phyloP scores from a whole-genome alignment of 2,113 vertebrate species.

The Zosterops japonicus region DNA sequence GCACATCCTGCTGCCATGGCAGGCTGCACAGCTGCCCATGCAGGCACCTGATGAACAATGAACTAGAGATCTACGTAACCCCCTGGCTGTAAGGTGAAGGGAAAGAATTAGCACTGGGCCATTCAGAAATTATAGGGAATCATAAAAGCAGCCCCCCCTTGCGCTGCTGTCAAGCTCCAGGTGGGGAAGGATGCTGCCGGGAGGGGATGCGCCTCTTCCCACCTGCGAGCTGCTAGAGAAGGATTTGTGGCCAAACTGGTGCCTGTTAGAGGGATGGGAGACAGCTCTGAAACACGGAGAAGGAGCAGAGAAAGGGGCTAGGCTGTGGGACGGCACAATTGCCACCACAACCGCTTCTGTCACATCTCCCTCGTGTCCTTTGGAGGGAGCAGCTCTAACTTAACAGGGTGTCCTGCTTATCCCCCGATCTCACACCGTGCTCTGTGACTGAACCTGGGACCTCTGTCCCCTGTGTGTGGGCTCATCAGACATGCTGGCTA shows the following conservation, averaged over 20 bases:
- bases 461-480: neutral
- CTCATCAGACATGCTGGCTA: neutral
- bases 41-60: neutral
- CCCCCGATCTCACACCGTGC: neutral
- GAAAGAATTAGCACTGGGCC: neutral
- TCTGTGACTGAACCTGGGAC: neutral
- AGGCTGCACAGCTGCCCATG: neutral
- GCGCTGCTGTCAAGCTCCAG: neutral
- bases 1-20: neutral
- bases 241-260: neutral
- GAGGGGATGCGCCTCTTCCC: neutral
- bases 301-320: neutral
- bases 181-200: neutral
- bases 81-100: neutral
- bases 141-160: neutral
- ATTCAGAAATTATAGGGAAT: neutral
- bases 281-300: neutral
- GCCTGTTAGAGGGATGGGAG: neutral
- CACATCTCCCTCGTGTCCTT: neutral
- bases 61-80: neutral
- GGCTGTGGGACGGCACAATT: neutral
- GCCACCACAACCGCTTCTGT: neutral
- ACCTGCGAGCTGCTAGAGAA: neutral
- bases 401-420: neutral
- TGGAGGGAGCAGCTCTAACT: neutral